Conservation (phyloP, 2,888 invertebrate genomes). For the Pandemis corylana region DNA sequence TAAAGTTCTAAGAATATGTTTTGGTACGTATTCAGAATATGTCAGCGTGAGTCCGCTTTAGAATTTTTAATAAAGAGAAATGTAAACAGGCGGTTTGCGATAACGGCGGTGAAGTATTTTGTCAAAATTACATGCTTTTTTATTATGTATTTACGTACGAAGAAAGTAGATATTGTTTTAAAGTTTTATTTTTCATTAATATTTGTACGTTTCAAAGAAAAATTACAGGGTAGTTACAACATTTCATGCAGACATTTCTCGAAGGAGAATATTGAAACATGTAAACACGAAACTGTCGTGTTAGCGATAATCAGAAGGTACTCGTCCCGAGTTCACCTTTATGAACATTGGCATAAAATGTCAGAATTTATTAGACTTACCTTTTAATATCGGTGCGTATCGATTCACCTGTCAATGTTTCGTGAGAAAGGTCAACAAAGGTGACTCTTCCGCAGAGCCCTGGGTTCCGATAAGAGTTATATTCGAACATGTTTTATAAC, state of each 20-base stretch:
- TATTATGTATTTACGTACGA: too few relatives aligned
- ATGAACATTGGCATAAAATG: conserved; percentile 31
- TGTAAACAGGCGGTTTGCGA: neutral
- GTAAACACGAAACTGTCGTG: conserved; percentile 7
- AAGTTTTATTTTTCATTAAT: too few relatives aligned
- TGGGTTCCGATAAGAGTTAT: conserved; percentile 32
- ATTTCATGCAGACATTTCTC: neutral
- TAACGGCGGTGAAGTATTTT: neutral
- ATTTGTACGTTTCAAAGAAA: too few relatives aligned
- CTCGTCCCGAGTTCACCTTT: conserved; percentile 11
- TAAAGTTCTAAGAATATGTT: conserved; percentile 2
- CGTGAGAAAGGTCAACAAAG: conserved; percentile 60
- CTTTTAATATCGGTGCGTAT: conserved; percentile 46
- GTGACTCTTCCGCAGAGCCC: conserved; percentile 50
- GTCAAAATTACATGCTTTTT: too few relatives aligned
- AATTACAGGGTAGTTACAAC: neutral
- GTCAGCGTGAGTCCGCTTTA: neutral
- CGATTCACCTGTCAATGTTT: conserved; percentile 47
- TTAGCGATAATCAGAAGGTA: conserved; percentile 11
- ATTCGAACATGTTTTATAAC: conserved; percentile 3
- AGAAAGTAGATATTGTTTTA: too few relatives aligned
- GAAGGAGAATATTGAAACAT: neutral
- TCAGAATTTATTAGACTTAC: conserved; percentile 34
- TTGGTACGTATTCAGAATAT: neutral
- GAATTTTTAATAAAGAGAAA: neutral